phyloP scores from a whole-genome alignment of 2,797 vertebrate species.

The Melanotaenia maccullochi region DNA sequence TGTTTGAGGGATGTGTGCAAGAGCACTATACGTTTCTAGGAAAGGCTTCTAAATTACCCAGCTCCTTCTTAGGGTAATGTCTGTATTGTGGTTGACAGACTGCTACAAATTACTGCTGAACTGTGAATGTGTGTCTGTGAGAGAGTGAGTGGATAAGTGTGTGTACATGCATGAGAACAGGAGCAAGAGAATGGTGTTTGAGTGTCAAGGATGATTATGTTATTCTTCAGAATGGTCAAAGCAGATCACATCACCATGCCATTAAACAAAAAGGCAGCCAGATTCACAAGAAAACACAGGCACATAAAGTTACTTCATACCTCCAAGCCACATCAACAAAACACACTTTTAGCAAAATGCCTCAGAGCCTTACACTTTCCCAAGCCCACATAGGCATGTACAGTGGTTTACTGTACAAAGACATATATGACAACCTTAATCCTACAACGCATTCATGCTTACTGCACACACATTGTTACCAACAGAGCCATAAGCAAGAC shows the following conservation, averaged over 20 bases:
- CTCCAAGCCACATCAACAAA: constrained; percentile 38
- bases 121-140: constrained; percentile 40
- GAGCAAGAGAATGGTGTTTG: constrained; percentile 52
- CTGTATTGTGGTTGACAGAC: constrained; percentile 70
- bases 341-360: constrained; percentile 38
- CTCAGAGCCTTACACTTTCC: constrained; percentile 19
- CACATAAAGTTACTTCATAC: constrained; percentile 41
- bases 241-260: constrained; percentile 77
- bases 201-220: constrained; percentile 73
- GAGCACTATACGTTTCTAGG: constrained; percentile 29
- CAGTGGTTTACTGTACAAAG: constrained; percentile 24
- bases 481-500: constrained; percentile 54
- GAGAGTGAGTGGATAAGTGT: constrained; percentile 25
- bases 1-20: constrained; percentile 14
- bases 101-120: constrained; percentile 69
- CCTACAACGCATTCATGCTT: constrained; percentile 29
- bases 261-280: constrained; percentile 58
- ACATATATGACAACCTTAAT: constrained; percentile 29
- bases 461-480: constrained; percentile 23
- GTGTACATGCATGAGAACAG: constrained; percentile 38
- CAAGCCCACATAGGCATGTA: constrained; percentile 14
- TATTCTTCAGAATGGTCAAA: constrained; percentile 74
- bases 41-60: constrained; percentile 66
- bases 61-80: constrained; percentile 67
- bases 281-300: constrained; percentile 47